These are phyloP conservation scores for Belonocnema kinseyi DNA, from an alignment of 1,140 invertebrate species.

Conservation along the genomic window DNA sequence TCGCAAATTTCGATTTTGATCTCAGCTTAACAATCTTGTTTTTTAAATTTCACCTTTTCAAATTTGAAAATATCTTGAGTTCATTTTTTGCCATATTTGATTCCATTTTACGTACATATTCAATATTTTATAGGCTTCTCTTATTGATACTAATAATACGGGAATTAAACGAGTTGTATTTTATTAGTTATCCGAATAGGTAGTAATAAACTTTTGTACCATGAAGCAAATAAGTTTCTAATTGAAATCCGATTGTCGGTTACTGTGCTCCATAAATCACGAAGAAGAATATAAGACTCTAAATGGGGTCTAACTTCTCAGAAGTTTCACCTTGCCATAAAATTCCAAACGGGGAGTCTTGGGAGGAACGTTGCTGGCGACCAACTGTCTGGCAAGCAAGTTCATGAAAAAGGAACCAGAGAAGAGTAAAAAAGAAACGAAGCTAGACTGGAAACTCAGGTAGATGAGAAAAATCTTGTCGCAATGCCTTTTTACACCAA, in stretches of 20 bases:
- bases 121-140: no score
- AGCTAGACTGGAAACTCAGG: slow-evolving; percentile 3
- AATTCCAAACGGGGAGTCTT: background rate
- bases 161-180: no score
- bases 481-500: background rate
- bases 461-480: background rate
- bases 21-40: no score
- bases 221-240: slow-evolving; percentile 8
- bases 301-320: slow-evolving; percentile 18
- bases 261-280: slow-evolving; percentile 15
- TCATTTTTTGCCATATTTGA: no score
- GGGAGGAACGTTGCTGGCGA: slow-evolving; percentile 1
- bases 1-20: no score
- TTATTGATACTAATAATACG: no score
- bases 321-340: background rate
- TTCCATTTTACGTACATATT: no score
- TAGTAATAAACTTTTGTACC: no score
- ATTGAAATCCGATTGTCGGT: slow-evolving; percentile 15
- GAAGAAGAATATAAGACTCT: background rate
- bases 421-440: background rate
- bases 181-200: no score
- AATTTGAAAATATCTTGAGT: no score
- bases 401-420: slow-evolving; percentile 12
- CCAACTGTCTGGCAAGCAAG: slow-evolving; percentile 11
- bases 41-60: no score